Evolutionary conservation across 2,888 invertebrate species (phyloP), one percentile per base, ranked within the genome.

Genomic region (Theretra japonica): DNA sequence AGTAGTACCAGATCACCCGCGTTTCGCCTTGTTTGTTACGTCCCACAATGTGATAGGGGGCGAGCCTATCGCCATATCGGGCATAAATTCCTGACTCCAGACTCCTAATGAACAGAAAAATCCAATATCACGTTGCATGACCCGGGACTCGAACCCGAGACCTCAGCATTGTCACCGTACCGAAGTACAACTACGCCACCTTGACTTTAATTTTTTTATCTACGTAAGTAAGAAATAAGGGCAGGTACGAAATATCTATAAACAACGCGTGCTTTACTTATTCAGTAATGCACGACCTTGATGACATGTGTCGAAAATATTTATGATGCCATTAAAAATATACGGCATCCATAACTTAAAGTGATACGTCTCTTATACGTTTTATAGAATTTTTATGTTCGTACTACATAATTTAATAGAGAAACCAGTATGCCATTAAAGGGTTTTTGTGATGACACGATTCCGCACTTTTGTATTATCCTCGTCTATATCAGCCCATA

Each of bases 341-440:
- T 65, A 65, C 41, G 65, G 41, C 65, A 41, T 23, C 48, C 65
- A 65, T 65, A 65, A 48, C 65, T 48, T 65, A 23, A 65, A 65
- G 48, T 65, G 65, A 65, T 65, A 48, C 65, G 41, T 48, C 53
- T 65, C 23, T 48, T 65, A 48, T 65, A 65, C 23, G 21, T 48
- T 65, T 65, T 48, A 65, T 65, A 41, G 5, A 17, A 17, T 23
- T 65, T 65, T 65, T 65, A 65, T 48, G 65, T 41, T 17, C 65
- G 3, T 41, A 65, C 25, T 25, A 28, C 48, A 21, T 65, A 65
- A 48, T 17, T 48, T 65, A 48, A 65, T 62, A 30, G 11, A n/a
- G n/a, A 28, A 68, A 50, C n/a, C 21, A 30, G 25, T 48, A 68
- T 68, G 17, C 48, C 25, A 69, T 53, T 50, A 30, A 56, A 69